A percentile compares a stretch with the other conserved stretches of the same genome.
Evolutionary conservation across 2,797 vertebrate genomes (phyloP).

Genomic region (Pempheris klunzingeri): DNA sequence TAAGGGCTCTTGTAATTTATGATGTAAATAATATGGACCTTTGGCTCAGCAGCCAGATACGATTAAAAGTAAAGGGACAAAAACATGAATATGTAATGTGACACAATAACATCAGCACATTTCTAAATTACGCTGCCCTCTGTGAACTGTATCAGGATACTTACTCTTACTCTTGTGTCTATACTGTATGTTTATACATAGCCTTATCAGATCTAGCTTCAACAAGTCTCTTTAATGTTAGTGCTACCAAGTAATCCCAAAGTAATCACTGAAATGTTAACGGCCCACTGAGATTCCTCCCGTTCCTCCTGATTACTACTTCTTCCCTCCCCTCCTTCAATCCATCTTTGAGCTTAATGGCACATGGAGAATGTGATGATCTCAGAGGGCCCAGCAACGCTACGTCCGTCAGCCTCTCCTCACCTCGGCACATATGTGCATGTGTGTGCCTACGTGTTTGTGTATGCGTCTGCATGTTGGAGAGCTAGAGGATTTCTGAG

Average conservation of each 20-base stretch:
- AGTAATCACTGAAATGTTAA: constrained; percentile 40
- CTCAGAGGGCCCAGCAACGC: constrained; percentile 66
- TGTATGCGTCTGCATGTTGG: constrained; percentile 33
- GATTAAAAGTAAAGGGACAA: neutral
- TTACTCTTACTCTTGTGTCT: neutral
- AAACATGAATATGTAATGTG: neutral
- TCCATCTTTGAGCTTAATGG: constrained; percentile 71
- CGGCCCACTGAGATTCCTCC: constrained; percentile 24
- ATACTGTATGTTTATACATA: neutral
- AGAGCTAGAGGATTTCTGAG: constrained; percentile 48
- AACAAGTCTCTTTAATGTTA: constrained; percentile 14
- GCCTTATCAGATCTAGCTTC: neutral
- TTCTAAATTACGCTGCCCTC: neutral
- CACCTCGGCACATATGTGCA: constrained; percentile 46
- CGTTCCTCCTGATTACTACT: constrained; percentile 40
- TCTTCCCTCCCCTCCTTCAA: constrained; percentile 36
- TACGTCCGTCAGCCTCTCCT: constrained; percentile 61
- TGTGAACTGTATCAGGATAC: neutral
- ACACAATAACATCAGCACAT: neutral
- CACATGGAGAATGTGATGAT: constrained; percentile 68
- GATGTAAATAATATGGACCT: neutral
- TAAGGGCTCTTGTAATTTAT: neutral
- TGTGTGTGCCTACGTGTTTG: constrained; percentile 43
- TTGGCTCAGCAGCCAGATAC: neutral
- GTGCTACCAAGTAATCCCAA: constrained; percentile 31